Evolutionary conservation across 2,113 vertebrate species (phyloP).

Genomic region (Xiphophorus maculatus): DNA sequence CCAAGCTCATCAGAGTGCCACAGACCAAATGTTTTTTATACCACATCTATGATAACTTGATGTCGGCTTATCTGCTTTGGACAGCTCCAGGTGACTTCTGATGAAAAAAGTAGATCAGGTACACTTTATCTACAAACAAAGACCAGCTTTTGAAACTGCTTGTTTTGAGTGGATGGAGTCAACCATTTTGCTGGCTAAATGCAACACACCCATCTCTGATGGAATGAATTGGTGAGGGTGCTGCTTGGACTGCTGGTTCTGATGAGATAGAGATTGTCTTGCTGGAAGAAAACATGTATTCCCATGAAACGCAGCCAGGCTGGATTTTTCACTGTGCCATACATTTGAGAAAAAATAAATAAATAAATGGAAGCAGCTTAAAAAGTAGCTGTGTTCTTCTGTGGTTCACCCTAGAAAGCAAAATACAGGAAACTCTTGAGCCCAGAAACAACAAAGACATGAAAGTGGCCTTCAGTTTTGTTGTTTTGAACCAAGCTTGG

Average conservation of each 20-base stretch:
- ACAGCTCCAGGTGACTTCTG: not conserved
- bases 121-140: not conserved
- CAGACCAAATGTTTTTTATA: not conserved
- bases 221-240: slow-evolving; percentile 2
- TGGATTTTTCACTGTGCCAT: slow-evolving; percentile 9
- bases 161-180: not conserved
- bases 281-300: slow-evolving; percentile 6
- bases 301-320: not conserved
- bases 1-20: not conserved
- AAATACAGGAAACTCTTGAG: slow-evolving; percentile 27
- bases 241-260: not conserved
- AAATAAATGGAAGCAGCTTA: slow-evolving; percentile 5
- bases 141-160: not conserved
- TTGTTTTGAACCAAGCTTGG: slow-evolving; percentile 35
- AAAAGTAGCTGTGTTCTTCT: slow-evolving; percentile 18
- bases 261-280: not conserved
- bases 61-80: not conserved
- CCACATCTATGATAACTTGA: not conserved
- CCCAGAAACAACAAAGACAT: slow-evolving; percentile 52
- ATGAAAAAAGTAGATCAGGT: not conserved
- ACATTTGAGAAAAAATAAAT: slow-evolving; percentile 19
- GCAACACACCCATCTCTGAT: slow-evolving; percentile 5
- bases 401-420: slow-evolving; percentile 10
- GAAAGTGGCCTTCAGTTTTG: slow-evolving; percentile 58
- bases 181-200: slow-evolving; percentile 1